Evolutionary conservation across 2,113 vertebrate genomes (phyloP), one percentile per base, ranked within the genome.

Genomic region (Trichomycterus rosablanca): DNA sequence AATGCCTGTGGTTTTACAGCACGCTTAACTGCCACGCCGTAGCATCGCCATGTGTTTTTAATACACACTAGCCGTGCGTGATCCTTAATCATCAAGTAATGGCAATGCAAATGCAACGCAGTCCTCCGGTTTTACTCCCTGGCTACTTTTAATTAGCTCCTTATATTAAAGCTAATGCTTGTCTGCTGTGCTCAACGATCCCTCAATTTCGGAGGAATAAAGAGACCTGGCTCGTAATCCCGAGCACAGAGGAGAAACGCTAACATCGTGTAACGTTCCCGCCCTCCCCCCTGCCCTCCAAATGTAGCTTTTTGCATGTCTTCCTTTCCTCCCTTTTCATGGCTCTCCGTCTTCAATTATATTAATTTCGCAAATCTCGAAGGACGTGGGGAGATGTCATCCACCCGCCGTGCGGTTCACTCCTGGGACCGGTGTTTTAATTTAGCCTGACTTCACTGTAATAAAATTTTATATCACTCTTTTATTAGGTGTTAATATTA

Each of bases 401-500:
- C 52, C 50, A 14, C 56, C 62, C 43, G 39, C 37, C 43, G n/a
- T n/a, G n/a, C n/a, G 19, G 18, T 34, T 46, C 51, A 64, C 75
- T 68, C 54, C 26, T 74, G 72, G 69, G 75, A 72, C 61, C 22
- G 46, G 50, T 55, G 59, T 66, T 77, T 74, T 74, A 76, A 76
- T 76, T 70, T 74, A 63, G 67, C 59, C 66, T 51, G 58, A 68
- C 66, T 69, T 71, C 62, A 65, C 56, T 67, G 67, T 69, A 76
- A 76, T 76, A 76, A 73, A 73, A 62, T 67, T 73, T 71, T 70
- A 65, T 76, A 73, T 72, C 55, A 54, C 50, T 67, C 53, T 72
- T 70, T 74, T 77, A 77, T 77, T 74, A 74, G 69, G 59, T 70
- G 66, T 77, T 74, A 74, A 72, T 77, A 71, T 77, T 70, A 64